Conservation (phyloP, 2,888 invertebrate species). For the Oscheius myriophilus region DNA sequence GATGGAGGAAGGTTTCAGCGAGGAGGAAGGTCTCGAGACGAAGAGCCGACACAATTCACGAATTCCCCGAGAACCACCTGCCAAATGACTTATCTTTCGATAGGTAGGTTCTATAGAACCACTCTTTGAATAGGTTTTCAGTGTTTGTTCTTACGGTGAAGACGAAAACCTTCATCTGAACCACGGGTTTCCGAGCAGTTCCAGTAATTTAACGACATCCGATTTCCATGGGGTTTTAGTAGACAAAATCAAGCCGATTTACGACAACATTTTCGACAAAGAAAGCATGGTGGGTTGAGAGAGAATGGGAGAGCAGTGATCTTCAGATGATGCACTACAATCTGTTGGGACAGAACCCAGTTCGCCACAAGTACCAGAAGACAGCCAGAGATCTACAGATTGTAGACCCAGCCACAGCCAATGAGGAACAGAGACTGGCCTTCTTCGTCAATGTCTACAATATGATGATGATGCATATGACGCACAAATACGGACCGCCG, state of each 20-base stretch:
- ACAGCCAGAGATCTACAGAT: constrained; percentile 71
- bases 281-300: constrained; percentile 70
- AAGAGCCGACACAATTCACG: not conserved
- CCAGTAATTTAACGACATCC: constrained; percentile 40
- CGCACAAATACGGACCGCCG: constrained; percentile 72
- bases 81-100: constrained; percentile 14
- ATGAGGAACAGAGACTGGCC: constrained; percentile 70
- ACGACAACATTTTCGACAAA: constrained; percentile 68
- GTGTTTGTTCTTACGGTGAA: constrained; percentile 63
- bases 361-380: constrained; percentile 70
- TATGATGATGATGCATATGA: constrained; percentile 74
- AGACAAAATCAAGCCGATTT: constrained; percentile 71
- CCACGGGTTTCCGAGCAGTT: constrained; percentile 55
- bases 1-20: too few species aligned
- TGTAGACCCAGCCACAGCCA: constrained; percentile 55
- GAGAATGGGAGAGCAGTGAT: not conserved
- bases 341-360: constrained; percentile 70
- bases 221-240: constrained; percentile 71
- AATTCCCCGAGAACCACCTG: not conserved
- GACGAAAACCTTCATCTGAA: constrained; percentile 72
- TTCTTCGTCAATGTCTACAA: constrained; percentile 75
- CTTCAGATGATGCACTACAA: constrained; percentile 72
- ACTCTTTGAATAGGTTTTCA: not conserved
- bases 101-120: not conserved
- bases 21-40: too few species aligned